Evolutionary conservation across 37 sponge, comb jelly and placozoan species (phyloP).

Genomic region (Axinella damicornis): DNA sequence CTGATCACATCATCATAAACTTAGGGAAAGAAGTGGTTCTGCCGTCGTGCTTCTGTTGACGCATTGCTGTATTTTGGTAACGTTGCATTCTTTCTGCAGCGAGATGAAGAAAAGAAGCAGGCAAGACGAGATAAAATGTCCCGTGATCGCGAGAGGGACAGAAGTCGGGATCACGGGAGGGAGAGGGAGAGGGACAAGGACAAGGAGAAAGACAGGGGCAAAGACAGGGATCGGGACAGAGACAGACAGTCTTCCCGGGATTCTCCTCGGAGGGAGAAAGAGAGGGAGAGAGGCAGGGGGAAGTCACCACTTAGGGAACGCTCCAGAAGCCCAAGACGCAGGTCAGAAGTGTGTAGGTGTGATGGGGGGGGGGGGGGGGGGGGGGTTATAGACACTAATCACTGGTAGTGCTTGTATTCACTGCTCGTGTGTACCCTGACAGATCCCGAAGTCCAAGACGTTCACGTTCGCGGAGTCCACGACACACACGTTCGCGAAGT

Average conservation of each 20-base stretch:
- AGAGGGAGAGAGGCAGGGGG: conserved; percentile 21
- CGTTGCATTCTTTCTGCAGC: too few relatives aligned
- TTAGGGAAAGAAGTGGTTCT: too few relatives aligned
- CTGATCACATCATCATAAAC: too few relatives aligned
- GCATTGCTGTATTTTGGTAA: too few relatives aligned
- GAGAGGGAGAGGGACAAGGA: conserved; percentile 3
- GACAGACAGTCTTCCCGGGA: conserved; percentile 13
- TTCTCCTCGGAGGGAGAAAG: conserved; percentile 9
- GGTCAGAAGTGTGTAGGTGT: conserved; percentile 6
- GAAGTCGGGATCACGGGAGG: neutral
- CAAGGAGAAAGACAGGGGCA: conserved; percentile 13
- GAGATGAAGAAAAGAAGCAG: too few relatives aligned
- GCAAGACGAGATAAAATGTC: too few relatives aligned
- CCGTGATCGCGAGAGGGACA: too few relatives aligned
- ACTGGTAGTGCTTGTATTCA: too few relatives aligned
- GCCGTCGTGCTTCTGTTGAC: too few relatives aligned
- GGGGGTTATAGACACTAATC: too few relatives aligned
- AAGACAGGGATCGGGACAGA: neutral
- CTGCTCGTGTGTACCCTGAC: neutral
- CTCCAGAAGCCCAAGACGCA: conserved; percentile 15
- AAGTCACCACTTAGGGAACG: neutral
- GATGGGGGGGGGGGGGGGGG: neutral
- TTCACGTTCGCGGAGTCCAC: neutral
- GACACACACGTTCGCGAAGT: neutral
- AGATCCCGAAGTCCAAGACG: conserved; percentile 16